Conservation (phyloP, 2,113 vertebrate species). For the Daboia siamensis region DNA sequence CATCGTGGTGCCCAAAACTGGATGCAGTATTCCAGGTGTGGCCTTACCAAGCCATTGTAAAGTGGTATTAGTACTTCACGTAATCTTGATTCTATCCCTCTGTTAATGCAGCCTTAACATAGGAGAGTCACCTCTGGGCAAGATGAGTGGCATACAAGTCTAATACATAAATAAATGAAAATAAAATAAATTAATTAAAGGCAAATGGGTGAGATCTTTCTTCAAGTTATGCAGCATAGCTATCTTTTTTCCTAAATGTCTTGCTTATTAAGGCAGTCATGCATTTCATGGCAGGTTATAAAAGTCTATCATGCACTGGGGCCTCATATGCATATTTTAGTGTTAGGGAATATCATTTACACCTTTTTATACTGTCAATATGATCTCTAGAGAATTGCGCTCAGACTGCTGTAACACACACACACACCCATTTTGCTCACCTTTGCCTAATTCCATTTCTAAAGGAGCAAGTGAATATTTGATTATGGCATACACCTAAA, state of each 20-base stretch:
- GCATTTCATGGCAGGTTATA: constrained; percentile 64
- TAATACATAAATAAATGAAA: not conserved
- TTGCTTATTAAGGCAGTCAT: constrained; percentile 71
- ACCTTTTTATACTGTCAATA: constrained; percentile 70
- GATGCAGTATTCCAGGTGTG: no score
- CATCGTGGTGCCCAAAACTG: no score
- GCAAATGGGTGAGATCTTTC: constrained; percentile 49
- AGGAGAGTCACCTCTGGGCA: not conserved
- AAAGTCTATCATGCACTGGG: constrained; percentile 66
- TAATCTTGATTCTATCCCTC: no score
- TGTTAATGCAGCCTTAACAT: no score
- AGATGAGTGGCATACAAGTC: not conserved
- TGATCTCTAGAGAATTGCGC: constrained; percentile 65
- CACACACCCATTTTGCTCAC: constrained; percentile 70
- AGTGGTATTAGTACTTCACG: no score
- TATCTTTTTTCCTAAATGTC: constrained; percentile 55
- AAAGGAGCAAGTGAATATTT: constrained; percentile 70
- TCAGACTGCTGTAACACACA: constrained; percentile 72
- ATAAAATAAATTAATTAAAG: not conserved
- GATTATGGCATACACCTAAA: constrained; percentile 68
- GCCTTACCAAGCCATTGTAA: no score
- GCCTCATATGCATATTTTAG: constrained; percentile 71
- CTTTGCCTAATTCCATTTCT: constrained; percentile 71
- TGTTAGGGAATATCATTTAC: constrained; percentile 71
- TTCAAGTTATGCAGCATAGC: constrained; percentile 36